Evolutionary conservation across 1,140 invertebrate species (phyloP), one percentile per base, ranked within the genome.

Genomic region (Drosophila bocki): DNA sequence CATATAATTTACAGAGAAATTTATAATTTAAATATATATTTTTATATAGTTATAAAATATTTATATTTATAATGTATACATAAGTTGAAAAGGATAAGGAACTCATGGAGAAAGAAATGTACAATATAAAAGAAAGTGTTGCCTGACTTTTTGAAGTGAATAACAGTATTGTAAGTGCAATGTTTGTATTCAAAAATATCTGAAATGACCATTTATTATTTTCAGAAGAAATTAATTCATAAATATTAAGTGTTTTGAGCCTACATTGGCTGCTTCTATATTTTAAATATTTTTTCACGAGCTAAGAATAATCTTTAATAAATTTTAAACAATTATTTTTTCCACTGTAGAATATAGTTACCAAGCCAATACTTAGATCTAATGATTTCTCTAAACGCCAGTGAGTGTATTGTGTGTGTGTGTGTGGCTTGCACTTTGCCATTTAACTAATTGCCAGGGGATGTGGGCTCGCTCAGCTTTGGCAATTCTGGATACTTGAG

Each of bases 361-460:
- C 53, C 51, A 48, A 44, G 61, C 70, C 76, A 63, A 70, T 81
- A 70, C 41, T 62, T 61, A 60, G 54, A 53, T 64, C 62, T 58
- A 68, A 50, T 62, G 56, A 70, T 53, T 70, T 60, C 17, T 54
- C 29, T 45, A 32, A 29, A 17, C 56, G 19, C 22, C 26, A 39
- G 35, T 22, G 19, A 39, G 33, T 15, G 53, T 37, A n/a, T 22
- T 39, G 19, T 29, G 9, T 53, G 33, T 53, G 33, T 47, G 33
- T 47, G 61, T 56, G 39, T 47, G 62, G 41, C 26, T 58, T 77
- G 75, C 75, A 78, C 75, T 78, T 78, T 78, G 75, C 50, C 67
- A 72, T 69, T 68, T 68, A 78, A 77, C 75, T 77, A 77, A 77
- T 77, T 77, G 75, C 64, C 75, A 11, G 37, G 65, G 53, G 47